Evolutionary conservation across 2,888 invertebrate genomes (phyloP), one percentile per base, ranked within the genome.

Genomic region (Tanypteryx hageni): DNA sequence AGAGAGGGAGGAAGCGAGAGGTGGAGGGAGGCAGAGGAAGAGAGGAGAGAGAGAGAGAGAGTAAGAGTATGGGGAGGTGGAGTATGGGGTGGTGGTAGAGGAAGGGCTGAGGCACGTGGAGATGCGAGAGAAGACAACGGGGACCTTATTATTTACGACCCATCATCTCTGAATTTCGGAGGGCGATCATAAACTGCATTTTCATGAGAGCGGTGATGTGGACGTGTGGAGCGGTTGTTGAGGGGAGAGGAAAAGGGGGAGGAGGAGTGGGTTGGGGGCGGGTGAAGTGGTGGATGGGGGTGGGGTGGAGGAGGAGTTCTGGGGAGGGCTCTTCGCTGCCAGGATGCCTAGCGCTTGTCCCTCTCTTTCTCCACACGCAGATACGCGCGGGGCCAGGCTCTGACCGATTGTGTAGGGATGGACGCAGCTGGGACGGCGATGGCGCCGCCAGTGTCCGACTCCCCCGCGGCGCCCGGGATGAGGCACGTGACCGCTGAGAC

Each of bases 131-230:
- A 44, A 84, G 82, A 92, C 61, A 92, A 92, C 59, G 59, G 92
- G 61, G 57, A 57, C 85, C 58, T 64, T 68, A 89, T 89, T 89
- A 89, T 89, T 89, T 89, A 89, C 89, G 89, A 89, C 68, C 89
- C 89, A 89, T 89, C 89, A 89, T 68, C 64, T 31, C 89, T 89
- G 89, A 89, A 89, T 89, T 89, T 89, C 64, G 89, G 89, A 89
- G 89, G 89, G 44, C 64, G 89, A 89, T 89, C 89, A 89, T 89
- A 89, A 89, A 89, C 44, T 89, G 89, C 89, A 89, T 89, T 89
- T 89, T 68, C 89, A 89, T 89, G 89, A 89, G 89, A 86, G 86
- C 86, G 86, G 86, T 86, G 86, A 86, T 86, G 86, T 86, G 89
- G 89, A 83, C 83, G 83, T 83, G 83, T 83, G 44, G 83, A 83